phyloP scores from a whole-genome alignment of 2,797 vertebrate species.

The Astyanax mexicanus region DNA sequence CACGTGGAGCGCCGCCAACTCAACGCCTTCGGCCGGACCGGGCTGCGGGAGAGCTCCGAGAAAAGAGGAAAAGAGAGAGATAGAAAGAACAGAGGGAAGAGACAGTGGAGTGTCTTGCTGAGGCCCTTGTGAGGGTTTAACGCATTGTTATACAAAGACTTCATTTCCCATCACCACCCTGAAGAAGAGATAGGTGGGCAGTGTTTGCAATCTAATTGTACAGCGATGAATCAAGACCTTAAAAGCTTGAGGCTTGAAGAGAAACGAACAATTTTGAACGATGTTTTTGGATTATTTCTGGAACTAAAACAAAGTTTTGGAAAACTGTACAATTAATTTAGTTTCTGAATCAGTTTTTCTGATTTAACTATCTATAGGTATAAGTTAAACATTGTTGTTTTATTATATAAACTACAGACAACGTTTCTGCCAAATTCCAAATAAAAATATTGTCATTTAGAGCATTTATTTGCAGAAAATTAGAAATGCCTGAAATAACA shows the following conservation, averaged over 20 bases:
- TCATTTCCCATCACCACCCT: constrained; percentile 42
- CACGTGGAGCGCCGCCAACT: constrained; percentile 94
- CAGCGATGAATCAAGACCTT: constrained; percentile 42
- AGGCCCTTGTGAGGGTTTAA: constrained; percentile 26
- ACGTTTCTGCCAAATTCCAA: too few relatives aligned
- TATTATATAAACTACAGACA: too few relatives aligned
- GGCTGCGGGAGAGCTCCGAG: constrained; percentile 68
- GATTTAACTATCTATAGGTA: too few relatives aligned
- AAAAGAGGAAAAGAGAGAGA: constrained; percentile 59
- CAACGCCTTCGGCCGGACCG: constrained; percentile 81
- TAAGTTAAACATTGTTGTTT: too few relatives aligned
- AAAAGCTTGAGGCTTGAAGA: constrained; percentile 40
- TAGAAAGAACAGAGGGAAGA: not conserved
- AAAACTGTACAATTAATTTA: too few relatives aligned
- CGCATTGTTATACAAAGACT: constrained; percentile 18
- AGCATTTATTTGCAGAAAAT: too few relatives aligned
- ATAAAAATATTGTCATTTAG: too few relatives aligned
- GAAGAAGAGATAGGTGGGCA: constrained; percentile 14
- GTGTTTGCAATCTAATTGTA: constrained; percentile 43
- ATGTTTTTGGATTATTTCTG: too few relatives aligned
- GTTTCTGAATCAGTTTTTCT: too few relatives aligned
- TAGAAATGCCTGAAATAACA: too few relatives aligned
- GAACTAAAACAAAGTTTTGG: too few relatives aligned
- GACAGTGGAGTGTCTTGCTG: constrained; percentile 12
- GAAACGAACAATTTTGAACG: constrained; percentile 7